Percentiles rank a stretch among this genome's conserved stretches.
Conservation (phyloP, 2,888 invertebrate genomes). For the Drosophila parthenogenetica region DNA sequence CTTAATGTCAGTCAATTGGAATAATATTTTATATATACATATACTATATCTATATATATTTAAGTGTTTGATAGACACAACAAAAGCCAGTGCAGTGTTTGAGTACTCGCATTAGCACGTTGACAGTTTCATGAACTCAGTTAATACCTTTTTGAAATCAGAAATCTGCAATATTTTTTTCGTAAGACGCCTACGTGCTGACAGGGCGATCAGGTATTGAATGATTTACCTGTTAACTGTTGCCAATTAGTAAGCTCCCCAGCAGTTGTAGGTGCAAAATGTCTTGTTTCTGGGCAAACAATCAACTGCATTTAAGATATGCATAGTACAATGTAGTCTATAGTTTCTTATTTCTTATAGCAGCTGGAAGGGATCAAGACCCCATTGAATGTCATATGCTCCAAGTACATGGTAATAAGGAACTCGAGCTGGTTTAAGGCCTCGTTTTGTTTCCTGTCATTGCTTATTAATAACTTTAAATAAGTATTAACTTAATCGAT, state of each 20-base stretch:
- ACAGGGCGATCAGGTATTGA: slow-evolving; percentile 40
- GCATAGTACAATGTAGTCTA: slow-evolving; percentile 5
- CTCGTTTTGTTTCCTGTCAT: slow-evolving; percentile 67
- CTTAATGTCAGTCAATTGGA: slow-evolving; percentile 44
- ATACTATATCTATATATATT: slow-evolving; percentile 1
- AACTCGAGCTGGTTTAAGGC: slow-evolving; percentile 56
- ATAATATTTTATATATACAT: slow-evolving; percentile 21
- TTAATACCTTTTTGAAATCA: slow-evolving; percentile 4
- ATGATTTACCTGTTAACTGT: slow-evolving; percentile 5
- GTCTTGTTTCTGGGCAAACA: slow-evolving; percentile 18
- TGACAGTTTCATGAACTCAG: slow-evolving; percentile 52
- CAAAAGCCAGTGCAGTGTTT: slow-evolving; percentile 39
- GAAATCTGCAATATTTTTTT: slow-evolving; percentile 41
- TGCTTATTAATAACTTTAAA: slow-evolving; percentile 9
- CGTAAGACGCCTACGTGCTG: slow-evolving; percentile 47
- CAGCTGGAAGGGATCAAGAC: neutral
- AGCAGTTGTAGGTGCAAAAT: slow-evolving; percentile 35
- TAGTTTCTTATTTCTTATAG: neutral
- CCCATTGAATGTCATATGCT: slow-evolving; percentile 24
- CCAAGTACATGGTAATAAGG: slow-evolving; percentile 53
- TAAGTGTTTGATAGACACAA: slow-evolving; percentile 18
- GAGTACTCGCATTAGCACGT: slow-evolving; percentile 48
- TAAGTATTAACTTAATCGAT: slow-evolving; percentile 29
- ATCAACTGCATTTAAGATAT: slow-evolving; percentile 24
- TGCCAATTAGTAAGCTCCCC: slow-evolving; percentile 3